phyloP scores from a whole-genome alignment of 2,797 vertebrate species.

The Muraenolepis orangiensis region DNA sequence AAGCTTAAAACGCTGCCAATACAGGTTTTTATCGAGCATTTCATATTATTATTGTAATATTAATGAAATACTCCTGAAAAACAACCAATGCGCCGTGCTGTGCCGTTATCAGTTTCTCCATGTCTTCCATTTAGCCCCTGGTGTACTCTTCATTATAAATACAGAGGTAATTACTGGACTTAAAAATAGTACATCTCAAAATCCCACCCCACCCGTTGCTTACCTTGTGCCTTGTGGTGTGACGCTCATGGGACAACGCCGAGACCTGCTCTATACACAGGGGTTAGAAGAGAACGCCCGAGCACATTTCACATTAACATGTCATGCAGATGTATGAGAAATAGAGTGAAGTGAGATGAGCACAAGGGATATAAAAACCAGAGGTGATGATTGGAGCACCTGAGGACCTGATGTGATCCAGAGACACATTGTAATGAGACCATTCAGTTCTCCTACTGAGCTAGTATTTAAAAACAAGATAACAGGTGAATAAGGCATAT shows the following conservation, averaged over 20 bases:
- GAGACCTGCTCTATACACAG: not conserved
- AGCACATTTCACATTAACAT: not conserved
- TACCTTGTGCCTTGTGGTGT: not conserved
- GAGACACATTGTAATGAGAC: not conserved
- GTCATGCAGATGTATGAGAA: not conserved
- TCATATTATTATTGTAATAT: too few species aligned
- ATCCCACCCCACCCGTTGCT: too few species aligned
- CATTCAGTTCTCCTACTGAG: too few species aligned
- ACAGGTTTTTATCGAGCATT: not conserved
- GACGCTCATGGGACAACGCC: not conserved
- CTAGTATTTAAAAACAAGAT: not conserved
- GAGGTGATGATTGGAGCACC: conserved; percentile 1
- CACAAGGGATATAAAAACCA: not conserved
- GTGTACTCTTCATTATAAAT: too few species aligned
- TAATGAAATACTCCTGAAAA: not conserved
- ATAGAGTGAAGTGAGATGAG: not conserved
- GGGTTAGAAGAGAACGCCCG: not conserved
- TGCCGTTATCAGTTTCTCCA: too few species aligned
- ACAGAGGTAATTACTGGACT: too few species aligned
- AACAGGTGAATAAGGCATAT: not conserved
- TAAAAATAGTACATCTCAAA: too few species aligned
- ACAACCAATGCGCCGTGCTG: too few species aligned
- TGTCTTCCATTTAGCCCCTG: too few species aligned
- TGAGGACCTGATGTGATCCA: not conserved
- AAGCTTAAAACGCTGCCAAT: not conserved